Percentiles rank a stretch among this genome's conserved stretches.
Conservation (phyloP, 2,888 invertebrate genomes). For the Cartodere bifasciata region DNA sequence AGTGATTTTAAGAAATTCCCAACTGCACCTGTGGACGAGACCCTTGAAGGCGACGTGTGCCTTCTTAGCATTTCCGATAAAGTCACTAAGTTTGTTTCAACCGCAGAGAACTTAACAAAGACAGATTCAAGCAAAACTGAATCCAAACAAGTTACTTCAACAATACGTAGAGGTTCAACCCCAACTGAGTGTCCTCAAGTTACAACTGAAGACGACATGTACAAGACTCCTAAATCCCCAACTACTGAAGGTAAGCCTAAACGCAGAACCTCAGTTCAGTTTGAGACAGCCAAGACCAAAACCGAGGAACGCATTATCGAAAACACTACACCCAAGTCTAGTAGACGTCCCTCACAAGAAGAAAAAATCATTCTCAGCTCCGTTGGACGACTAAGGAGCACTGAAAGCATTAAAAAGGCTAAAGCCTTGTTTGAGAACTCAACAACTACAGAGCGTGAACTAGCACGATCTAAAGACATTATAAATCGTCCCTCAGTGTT, state of each 20-base stretch:
- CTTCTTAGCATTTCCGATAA: constrained; percentile 45
- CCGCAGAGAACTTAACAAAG: constrained; percentile 16
- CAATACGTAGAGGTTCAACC: constrained; percentile 15
- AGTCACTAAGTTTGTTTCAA: constrained; percentile 35
- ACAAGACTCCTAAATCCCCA: constrained; percentile 5
- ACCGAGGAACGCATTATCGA: constrained; percentile 20
- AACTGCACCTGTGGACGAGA: constrained; percentile 24
- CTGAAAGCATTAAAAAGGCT: constrained; percentile 55
- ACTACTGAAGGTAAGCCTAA: neutral
- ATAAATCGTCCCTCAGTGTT: constrained; percentile 39
- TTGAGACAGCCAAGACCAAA: constrained; percentile 7
- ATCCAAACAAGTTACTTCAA: constrained; percentile 13
- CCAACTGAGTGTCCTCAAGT: constrained; percentile 19
- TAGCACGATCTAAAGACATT: constrained; percentile 36
- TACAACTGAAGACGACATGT: constrained; percentile 15
- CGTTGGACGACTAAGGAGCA: constrained; percentile 37
- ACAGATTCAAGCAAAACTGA: constrained; percentile 12
- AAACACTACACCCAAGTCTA: neutral
- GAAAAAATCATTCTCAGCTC: constrained; percentile 27
- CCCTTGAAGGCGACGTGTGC: constrained; percentile 30
- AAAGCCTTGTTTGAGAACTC: constrained; percentile 59
- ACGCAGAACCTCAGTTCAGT: constrained; percentile 3
- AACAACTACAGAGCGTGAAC: constrained; percentile 26
- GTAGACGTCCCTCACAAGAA: constrained; percentile 30
- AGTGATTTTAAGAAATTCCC: constrained; percentile 23